These are phyloP conservation scores for Hydrozoanthus tunicans DNA, from an alignment of 64 coral and sea anemone genomes.

Conservation along the genomic window DNA sequence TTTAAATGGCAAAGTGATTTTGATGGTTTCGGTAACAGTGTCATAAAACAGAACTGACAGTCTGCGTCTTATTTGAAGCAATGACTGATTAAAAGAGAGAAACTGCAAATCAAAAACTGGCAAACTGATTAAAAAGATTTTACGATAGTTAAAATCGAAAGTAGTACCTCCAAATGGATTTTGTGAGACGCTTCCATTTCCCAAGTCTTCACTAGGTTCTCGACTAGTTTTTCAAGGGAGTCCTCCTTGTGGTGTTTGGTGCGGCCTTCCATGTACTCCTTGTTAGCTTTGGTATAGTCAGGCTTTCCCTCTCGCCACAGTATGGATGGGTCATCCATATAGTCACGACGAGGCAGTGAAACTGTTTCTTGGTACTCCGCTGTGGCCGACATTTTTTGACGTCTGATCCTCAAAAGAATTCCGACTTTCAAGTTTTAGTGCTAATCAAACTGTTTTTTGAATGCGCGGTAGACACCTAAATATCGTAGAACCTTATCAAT, in stretches of 20 bases:
- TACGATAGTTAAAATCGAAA: not conserved
- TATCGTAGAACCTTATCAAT: too few relatives aligned
- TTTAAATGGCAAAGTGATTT: too few relatives aligned
- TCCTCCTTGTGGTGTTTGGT: conserved; percentile 67
- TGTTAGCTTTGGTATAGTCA: conserved; percentile 65
- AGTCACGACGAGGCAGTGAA: not conserved
- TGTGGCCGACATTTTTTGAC: not conserved
- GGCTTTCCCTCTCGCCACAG: conserved; percentile 84
- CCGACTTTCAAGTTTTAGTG: too few relatives aligned
- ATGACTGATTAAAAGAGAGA: too few relatives aligned
- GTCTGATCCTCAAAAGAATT: too few relatives aligned
- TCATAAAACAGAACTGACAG: too few relatives aligned
- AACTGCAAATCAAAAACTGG: too few relatives aligned
- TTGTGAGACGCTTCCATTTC: conserved; percentile 96
- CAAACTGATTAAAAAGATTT: too few relatives aligned
- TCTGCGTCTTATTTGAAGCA: too few relatives aligned
- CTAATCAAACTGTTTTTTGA: too few relatives aligned
- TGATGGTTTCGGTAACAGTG: too few relatives aligned
- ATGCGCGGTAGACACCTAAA: too few relatives aligned
- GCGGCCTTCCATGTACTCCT: conserved; percentile 64
- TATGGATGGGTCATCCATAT: conserved; percentile 75
- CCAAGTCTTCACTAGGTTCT: conserved; percentile 97
- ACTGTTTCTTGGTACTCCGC: conserved; percentile 32
- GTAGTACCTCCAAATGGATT: conserved; percentile 35
- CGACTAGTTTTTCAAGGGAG: conserved; percentile 90